A percentile compares a stretch with the other conserved stretches of the same genome.
These are phyloP conservation scores for Cyclophora albipunctata DNA, from an alignment of 2,888 invertebrate genomes.

Conservation along the genomic window DNA sequence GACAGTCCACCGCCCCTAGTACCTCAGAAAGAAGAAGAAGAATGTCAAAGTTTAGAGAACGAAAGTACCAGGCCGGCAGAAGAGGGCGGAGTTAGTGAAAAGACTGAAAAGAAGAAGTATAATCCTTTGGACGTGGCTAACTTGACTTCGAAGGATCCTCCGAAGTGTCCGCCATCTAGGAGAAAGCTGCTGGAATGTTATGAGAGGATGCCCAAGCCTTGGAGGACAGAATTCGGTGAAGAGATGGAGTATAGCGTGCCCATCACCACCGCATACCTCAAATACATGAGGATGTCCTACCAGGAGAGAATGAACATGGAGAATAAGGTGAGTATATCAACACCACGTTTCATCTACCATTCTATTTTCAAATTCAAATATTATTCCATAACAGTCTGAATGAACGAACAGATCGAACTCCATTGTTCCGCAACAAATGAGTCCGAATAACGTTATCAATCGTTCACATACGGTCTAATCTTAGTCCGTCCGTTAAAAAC, in stretches of 20 bases:
- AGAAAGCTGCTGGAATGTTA: slow-evolving; percentile 64
- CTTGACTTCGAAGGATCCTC: slow-evolving; percentile 77
- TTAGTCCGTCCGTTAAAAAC: neutral
- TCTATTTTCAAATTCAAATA: too few species aligned
- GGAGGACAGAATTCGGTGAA: slow-evolving; percentile 74
- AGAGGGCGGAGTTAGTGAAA: slow-evolving; percentile 32
- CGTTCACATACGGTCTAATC: neutral
- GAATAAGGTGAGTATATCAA: slow-evolving; percentile 49
- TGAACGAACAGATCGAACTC: neutral
- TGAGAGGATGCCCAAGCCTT: slow-evolving; percentile 75
- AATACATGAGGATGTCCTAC: slow-evolving; percentile 84
- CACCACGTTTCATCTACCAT: slow-evolving; percentile 4
- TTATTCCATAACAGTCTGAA: too few species aligned
- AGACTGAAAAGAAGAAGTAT: slow-evolving; percentile 68
- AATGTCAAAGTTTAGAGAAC: slow-evolving; percentile 24
- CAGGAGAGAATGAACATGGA: slow-evolving; percentile 53
- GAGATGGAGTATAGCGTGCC: slow-evolving; percentile 89
- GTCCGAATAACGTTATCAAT: neutral
- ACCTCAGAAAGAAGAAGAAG: slow-evolving; percentile 34
- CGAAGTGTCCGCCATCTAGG: slow-evolving; percentile 65
- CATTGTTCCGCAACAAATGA: neutral
- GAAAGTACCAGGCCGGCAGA: slow-evolving; percentile 48
- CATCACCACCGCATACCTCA: slow-evolving; percentile 92
- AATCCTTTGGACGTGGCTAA: slow-evolving; percentile 79
- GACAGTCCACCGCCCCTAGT: slow-evolving; percentile 42